Conservation (phyloP, 1,140 invertebrate genomes). For the Aphaenogaster floridana region DNA sequence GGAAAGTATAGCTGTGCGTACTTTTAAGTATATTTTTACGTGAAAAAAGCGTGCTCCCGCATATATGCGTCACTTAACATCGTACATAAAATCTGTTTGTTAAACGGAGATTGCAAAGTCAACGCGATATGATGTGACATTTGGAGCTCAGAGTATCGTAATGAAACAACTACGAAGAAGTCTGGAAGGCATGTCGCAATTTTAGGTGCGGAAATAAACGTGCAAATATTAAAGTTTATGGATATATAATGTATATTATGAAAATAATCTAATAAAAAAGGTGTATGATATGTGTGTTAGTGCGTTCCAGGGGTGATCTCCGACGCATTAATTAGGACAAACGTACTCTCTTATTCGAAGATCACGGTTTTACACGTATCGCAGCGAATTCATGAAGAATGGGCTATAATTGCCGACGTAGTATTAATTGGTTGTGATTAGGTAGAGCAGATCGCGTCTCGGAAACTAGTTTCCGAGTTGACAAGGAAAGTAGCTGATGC, state of each 20-base stretch:
- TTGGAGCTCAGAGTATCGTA: not conserved
- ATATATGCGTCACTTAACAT: constrained; percentile 6
- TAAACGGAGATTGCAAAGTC: not conserved
- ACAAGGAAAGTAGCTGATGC: constrained; percentile 42
- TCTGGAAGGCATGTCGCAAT: not conserved
- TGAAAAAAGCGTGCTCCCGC: not conserved
- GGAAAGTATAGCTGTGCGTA: constrained; percentile 45
- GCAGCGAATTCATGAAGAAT: constrained; percentile 29
- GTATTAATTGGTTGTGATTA: constrained; percentile 79
- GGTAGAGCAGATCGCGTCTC: constrained; percentile 47
- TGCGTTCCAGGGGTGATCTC: constrained; percentile 26
- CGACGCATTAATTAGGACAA: not conserved
- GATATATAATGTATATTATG: constrained; percentile 28
- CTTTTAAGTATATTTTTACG: constrained; percentile 47
- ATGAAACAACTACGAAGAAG: not conserved
- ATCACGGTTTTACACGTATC: constrained; percentile 26
- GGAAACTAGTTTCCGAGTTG: constrained; percentile 21
- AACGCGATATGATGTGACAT: not conserved
- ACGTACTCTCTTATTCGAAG: not conserved
- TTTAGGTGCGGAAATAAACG: not conserved
- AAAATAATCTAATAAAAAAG: constrained; percentile 7
- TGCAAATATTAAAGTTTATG: constrained; percentile 28
- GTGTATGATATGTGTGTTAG: constrained; percentile 3
- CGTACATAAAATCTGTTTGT: not conserved
- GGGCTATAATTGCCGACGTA: constrained; percentile 67